phyloP scores from a whole-genome alignment of 2,797 vertebrate genomes.

The Lophotriccus pileatus region DNA sequence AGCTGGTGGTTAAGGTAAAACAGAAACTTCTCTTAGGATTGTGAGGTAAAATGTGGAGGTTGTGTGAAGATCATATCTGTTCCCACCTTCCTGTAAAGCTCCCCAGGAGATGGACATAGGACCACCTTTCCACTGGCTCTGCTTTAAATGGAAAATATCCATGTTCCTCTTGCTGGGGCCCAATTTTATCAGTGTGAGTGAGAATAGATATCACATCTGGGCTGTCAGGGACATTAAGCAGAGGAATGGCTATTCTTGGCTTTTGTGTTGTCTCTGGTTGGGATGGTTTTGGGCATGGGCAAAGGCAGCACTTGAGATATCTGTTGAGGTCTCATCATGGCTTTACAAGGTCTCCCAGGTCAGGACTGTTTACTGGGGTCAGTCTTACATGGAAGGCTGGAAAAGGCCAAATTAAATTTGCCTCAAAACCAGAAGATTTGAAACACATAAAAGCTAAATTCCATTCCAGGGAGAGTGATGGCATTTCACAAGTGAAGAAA shows the following conservation, averaged over 20 bases:
- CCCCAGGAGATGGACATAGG: not conserved
- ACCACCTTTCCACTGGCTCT: not conserved
- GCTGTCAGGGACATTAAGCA: constrained; percentile 18
- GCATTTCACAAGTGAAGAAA: not conserved
- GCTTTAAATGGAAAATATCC: not conserved
- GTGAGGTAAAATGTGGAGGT: not conserved
- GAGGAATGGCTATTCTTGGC: constrained; percentile 2
- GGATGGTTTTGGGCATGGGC: not conserved
- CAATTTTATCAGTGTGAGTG: not conserved
- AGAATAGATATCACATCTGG: not conserved
- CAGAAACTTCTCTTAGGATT: not conserved
- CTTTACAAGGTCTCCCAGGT: not conserved
- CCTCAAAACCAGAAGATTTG: not conserved
- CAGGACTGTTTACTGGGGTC: not conserved
- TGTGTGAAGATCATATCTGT: not conserved
- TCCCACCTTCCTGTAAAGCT: not conserved
- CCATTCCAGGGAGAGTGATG: not conserved
- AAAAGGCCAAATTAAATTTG: not conserved
- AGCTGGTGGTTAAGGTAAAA: not conserved
- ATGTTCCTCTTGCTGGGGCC: accelerated
- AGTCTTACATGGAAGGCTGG: not conserved
- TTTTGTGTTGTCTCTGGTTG: not conserved
- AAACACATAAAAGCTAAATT: not conserved
- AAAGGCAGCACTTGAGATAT: not conserved
- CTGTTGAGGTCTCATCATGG: not conserved